Conservation (phyloP, 2,797 vertebrate species). For the Sphenopsis melanotis region DNA sequence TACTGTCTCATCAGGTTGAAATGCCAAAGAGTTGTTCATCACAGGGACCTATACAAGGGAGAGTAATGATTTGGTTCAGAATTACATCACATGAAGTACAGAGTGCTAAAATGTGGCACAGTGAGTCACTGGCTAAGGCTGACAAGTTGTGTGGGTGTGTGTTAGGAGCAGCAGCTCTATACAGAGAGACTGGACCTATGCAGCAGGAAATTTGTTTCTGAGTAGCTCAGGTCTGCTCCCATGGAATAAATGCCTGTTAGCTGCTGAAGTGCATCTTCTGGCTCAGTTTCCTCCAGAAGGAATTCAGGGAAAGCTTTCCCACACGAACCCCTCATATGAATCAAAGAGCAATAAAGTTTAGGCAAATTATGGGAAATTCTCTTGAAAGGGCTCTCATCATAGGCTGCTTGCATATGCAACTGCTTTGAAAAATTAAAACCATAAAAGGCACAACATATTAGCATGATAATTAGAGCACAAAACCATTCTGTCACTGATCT, state of each 20-base stretch:
- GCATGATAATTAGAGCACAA: not conserved
- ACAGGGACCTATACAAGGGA: fast-evolving
- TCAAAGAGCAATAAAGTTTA: not conserved
- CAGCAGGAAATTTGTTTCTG: not conserved
- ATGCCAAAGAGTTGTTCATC: not conserved
- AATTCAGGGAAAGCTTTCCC: not conserved
- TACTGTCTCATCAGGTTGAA: not conserved
- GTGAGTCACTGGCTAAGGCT: not conserved
- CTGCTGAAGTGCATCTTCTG: not conserved
- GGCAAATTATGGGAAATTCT: not conserved
- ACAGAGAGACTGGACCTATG: not conserved
- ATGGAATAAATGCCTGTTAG: not conserved
- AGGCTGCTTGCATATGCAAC: not conserved
- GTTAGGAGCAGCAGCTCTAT: not conserved
- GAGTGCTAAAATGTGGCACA: not conserved
- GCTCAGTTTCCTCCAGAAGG: not conserved
- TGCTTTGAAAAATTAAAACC: not conserved
- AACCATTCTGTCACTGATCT: not conserved
- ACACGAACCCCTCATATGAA: not conserved
- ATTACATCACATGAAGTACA: not conserved
- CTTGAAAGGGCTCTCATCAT: not conserved
- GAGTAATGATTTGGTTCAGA: not conserved
- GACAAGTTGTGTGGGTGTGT: no score
- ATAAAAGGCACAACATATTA: not conserved
- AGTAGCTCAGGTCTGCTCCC: not conserved